A percentile compares a stretch with the other conserved stretches of the same genome.
phyloP scores from a whole-genome alignment of 2,888 invertebrate species.

The Drymonia ruficornis region DNA sequence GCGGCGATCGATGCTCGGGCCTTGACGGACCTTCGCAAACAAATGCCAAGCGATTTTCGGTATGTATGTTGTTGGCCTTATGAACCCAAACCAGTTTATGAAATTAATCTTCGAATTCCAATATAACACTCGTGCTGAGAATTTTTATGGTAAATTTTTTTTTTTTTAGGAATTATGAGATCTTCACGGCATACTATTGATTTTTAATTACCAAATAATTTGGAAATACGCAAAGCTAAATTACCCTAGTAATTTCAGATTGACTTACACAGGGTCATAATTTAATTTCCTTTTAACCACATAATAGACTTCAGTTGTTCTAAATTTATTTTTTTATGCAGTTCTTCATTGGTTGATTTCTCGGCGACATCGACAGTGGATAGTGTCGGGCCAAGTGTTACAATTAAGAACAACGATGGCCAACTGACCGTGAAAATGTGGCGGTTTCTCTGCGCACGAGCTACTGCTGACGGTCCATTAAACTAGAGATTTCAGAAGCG shows the following conservation, averaged over 20 bases:
- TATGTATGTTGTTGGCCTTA: conserved; percentile 40
- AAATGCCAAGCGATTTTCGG: conserved; percentile 41
- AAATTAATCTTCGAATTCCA: conserved; percentile 40
- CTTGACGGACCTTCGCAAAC: conserved; percentile 44
- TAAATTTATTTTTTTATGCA: conserved; percentile 6
- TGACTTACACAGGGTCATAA: background rate
- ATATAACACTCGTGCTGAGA: conserved; percentile 29
- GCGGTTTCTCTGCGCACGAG: conserved; percentile 58
- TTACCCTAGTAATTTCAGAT: conserved; percentile 19
- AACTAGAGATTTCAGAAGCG: conserved; percentile 11
- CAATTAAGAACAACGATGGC: conserved; percentile 35
- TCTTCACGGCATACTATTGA: conserved; percentile 17
- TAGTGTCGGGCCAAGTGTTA: conserved; percentile 18
- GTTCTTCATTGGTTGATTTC: conserved; percentile 18
- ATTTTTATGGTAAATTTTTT: conserved; percentile 30
- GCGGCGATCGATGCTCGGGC: conserved; percentile 36
- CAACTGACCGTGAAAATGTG: conserved; percentile 63
- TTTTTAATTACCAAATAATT: conserved; percentile 25
- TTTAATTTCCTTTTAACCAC: conserved; percentile 12
- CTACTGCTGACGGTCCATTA: conserved; percentile 26
- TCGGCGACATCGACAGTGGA: too few relatives aligned
- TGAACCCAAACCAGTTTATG: conserved; percentile 45
- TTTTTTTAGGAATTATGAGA: conserved; percentile 27
- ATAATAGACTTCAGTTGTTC: conserved; percentile 18
- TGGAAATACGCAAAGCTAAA: conserved; percentile 33